phyloP scores from a whole-genome alignment of 2,113 vertebrate species.

The Lucifuga dentata region DNA sequence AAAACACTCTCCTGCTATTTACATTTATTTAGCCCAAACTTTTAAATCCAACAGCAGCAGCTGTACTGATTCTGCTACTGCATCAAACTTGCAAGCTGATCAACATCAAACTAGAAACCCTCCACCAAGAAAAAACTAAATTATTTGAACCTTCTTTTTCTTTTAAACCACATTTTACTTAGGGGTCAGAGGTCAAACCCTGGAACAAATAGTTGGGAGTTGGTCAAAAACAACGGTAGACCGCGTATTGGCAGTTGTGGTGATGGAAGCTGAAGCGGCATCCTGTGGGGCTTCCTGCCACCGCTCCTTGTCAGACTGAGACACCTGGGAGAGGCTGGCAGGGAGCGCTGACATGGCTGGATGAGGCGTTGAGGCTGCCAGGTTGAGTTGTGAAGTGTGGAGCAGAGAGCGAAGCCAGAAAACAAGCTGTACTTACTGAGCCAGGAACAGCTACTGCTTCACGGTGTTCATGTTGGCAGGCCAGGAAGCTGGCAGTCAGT shows the following conservation, averaged over 20 bases:
- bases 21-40: too few species aligned
- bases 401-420: conserved; percentile 15
- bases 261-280: conserved; percentile 8
- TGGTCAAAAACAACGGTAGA: background rate
- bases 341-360: background rate
- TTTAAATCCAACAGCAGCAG: too few species aligned
- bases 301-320: conserved; percentile 3
- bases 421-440: background rate
- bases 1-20: too few species aligned
- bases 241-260: background rate
- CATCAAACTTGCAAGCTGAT: too few species aligned
- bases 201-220: background rate
- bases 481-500: background rate
- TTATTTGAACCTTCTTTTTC: background rate
- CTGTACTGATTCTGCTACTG: too few species aligned
- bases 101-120: too few species aligned
- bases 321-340: conserved; percentile 21
- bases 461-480: conserved; percentile 4
- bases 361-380: conserved; percentile 27
- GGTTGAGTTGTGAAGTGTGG: conserved; percentile 11
- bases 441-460: conserved; percentile 4
- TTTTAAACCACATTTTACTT: background rate
- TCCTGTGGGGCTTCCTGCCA: conserved; percentile 13
- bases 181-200: conserved; percentile 1
- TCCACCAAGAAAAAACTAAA: background rate